These are phyloP conservation scores for Heteromormyrus szaboi DNA, from an alignment of 2,797 vertebrate genomes.

Conservation along the genomic window DNA sequence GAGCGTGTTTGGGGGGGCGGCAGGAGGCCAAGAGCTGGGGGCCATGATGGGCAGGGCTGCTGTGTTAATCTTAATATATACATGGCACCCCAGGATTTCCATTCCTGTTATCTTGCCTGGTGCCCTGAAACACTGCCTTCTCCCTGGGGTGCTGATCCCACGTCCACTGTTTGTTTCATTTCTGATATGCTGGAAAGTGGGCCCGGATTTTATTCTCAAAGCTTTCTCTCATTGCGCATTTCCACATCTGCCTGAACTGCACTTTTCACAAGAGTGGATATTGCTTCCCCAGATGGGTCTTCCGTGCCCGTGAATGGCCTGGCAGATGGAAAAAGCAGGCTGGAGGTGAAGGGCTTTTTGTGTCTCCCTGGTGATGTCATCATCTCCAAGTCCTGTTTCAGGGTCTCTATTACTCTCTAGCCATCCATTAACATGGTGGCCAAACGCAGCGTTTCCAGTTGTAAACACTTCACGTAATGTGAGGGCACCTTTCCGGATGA, in stretches of 20 bases:
- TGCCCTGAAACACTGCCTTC: background rate
- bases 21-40: background rate
- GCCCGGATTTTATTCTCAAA: slow-evolving; percentile 37
- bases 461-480: slow-evolving; percentile 39
- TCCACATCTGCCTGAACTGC: slow-evolving; percentile 38
- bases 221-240: slow-evolving; percentile 60
- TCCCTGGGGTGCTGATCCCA: background rate
- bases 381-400: slow-evolving; percentile 7
- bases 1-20: slow-evolving; percentile 4
- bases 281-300: background rate
- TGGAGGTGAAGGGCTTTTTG: background rate
- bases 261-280: background rate
- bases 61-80: background rate
- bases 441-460: slow-evolving; percentile 38
- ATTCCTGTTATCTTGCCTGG: background rate
- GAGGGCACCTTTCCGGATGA: slow-evolving; percentile 34
- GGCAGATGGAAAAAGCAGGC: background rate
- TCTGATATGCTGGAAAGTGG: slow-evolving; percentile 42
- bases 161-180: background rate
- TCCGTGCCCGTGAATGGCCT: background rate
- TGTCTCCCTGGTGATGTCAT: background rate
- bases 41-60: background rate
- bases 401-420: slow-evolving; percentile 26
- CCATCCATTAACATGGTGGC: slow-evolving; percentile 30
- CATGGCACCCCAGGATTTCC: background rate